Conservation (phyloP, 2,888 invertebrate species). For the Lasioglossum lativentre region DNA sequence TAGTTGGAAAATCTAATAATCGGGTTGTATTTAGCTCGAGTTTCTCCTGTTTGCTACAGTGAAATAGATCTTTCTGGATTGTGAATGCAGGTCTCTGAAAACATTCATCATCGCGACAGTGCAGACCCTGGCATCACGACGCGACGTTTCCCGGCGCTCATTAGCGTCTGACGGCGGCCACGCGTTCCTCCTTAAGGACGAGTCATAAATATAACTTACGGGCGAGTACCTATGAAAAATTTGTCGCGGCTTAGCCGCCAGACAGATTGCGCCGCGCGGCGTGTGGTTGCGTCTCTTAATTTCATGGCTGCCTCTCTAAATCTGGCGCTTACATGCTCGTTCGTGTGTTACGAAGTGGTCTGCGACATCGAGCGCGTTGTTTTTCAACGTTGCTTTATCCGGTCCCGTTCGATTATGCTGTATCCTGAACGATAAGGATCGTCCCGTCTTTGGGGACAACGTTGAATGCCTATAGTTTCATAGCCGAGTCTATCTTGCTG, state of each 20-base stretch:
- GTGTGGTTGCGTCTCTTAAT: constrained; percentile 60
- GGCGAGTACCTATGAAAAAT: constrained; percentile 76
- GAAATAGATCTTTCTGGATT: constrained; percentile 18
- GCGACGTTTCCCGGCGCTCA: constrained; percentile 71
- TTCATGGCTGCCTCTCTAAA: constrained; percentile 54
- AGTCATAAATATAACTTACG: constrained; percentile 76
- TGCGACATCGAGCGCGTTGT: constrained; percentile 17
- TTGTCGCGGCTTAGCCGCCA: constrained; percentile 71
- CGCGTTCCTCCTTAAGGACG: constrained; percentile 71
- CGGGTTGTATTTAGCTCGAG: not conserved
- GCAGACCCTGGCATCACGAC: constrained; percentile 32
- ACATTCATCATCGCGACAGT: constrained; percentile 71
- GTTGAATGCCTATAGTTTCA: not conserved
- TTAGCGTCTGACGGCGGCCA: constrained; percentile 77
- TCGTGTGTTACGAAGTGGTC: constrained; percentile 24
- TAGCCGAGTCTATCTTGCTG: not conserved
- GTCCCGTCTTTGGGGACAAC: not conserved
- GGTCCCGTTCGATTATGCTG: not conserved
- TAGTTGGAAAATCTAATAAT: not conserved
- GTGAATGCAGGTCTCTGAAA: constrained; percentile 21
- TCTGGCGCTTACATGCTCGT: constrained; percentile 48
- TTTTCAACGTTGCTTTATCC: not conserved
- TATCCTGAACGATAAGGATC: not conserved
- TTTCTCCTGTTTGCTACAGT: not conserved
- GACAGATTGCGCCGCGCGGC: constrained; percentile 64